Base-by-base conservation (phyloP, 1,140 invertebrate species). In the Saccostrea glomerata region DNA sequence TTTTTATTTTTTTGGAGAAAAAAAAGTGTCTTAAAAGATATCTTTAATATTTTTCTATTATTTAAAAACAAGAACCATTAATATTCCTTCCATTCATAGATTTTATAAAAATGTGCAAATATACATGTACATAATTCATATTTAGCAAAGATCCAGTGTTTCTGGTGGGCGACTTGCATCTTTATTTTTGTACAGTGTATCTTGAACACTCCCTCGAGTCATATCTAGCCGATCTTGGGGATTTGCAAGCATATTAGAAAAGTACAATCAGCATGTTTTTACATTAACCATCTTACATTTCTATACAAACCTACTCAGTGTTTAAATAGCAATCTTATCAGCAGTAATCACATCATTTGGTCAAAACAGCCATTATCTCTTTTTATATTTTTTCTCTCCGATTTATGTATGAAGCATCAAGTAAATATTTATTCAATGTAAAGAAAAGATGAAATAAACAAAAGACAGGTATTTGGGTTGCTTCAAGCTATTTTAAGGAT, bases 361-460 rank as follows among this genome's bases (percentile, higher is more conserved):
- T 77, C 58, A 63, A 63, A 63, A 63, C 58, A 77, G 13, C 11
- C 23, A 30, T 13, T n/a, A 66, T 66, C 15, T 77, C 25, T 25
- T 77, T 12, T 25, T 36, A 77, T 25, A 12, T 11, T 77, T 36
- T 77, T 36, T 36, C 25, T 23, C 30, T 30, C 30, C 25, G 23
- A 77, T 77, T 40, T 77, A 77, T 36, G 25, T 36, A 77, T 36
- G 70, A 77, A 36, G 30, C 70, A 30, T 77, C 25, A 77, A 15
- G 23, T 77, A 77, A 30, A 77, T 77, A 77, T 77, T 25, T 36
- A 77, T 36, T 77, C 11, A 25, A 77, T 77, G 70, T 30, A 2
- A 77, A 63, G 58, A 77, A 36, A 30, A 30, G 70, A 36, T 11
- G 70, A 77, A 25, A 77, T 77, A 77, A 77, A 77, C 70, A 77